Conservation (phyloP, 2,888 invertebrate species). For the Pseudococcus longispinus region DNA sequence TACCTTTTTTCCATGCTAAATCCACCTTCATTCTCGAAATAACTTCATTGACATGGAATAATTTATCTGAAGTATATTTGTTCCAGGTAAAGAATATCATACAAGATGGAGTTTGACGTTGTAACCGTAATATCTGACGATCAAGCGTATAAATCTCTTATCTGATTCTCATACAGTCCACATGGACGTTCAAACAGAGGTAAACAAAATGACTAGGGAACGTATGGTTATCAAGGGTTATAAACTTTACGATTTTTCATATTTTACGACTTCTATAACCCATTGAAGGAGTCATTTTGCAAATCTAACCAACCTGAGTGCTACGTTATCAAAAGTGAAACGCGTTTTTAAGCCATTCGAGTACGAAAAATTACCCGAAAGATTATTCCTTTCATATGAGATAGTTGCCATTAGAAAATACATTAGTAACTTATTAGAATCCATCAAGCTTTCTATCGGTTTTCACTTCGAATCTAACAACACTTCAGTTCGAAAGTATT, state of each 20-base stretch:
- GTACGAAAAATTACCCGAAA: neutral
- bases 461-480: neutral
- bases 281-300: neutral
- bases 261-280: neutral
- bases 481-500: neutral
- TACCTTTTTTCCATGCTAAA: neutral
- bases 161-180: neutral
- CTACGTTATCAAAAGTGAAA: neutral
- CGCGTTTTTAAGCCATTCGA: neutral
- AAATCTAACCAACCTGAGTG: neutral
- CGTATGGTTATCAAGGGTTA: neutral
- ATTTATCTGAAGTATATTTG: neutral
- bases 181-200: neutral
- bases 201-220: neutral
- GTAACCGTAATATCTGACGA: neutral
- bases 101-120: neutral
- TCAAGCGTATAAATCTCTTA: neutral
- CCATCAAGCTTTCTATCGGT: neutral
- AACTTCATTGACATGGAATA: neutral
- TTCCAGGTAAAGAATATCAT: neutral
- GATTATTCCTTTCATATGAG: neutral
- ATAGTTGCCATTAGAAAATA: neutral
- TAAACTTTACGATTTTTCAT: neutral
- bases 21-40: neutral
- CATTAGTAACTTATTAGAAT: neutral